These are phyloP conservation scores for Dynastes maya DNA, from an alignment of 2,888 invertebrate species.

Conservation along the genomic window DNA sequence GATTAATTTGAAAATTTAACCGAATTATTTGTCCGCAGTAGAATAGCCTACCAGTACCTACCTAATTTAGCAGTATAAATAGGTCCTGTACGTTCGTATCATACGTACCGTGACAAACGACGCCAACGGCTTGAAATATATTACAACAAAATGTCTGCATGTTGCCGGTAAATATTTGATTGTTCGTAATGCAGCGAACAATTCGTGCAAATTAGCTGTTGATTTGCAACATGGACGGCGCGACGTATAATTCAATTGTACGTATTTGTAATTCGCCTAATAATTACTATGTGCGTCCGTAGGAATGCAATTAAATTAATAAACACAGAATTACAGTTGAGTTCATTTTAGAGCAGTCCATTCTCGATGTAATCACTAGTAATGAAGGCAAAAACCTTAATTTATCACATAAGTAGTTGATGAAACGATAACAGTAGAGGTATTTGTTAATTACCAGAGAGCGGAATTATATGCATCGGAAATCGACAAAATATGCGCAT, in stretches of 20 bases:
- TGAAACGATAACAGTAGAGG: too few species aligned
- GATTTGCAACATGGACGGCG: background rate
- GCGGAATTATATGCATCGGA: too few species aligned
- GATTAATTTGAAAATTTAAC: background rate
- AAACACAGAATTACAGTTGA: too few species aligned
- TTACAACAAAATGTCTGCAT: slow-evolving; percentile 8
- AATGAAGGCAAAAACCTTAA: too few species aligned
- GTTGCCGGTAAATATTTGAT: background rate
- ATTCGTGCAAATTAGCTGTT: slow-evolving; percentile 4
- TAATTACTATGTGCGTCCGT: background rate
- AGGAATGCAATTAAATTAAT: background rate
- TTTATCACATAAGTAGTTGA: too few species aligned
- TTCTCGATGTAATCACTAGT: too few species aligned
- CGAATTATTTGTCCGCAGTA: background rate
- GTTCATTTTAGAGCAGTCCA: too few species aligned
- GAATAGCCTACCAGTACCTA: background rate
- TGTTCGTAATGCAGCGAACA: background rate
- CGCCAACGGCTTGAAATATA: background rate
- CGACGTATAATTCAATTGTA: background rate
- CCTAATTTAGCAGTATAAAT: too few species aligned
- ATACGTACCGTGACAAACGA: too few species aligned
- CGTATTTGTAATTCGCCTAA: background rate
- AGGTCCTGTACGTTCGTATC: too few species aligned
- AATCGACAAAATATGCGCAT: too few species aligned
- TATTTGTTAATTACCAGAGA: too few species aligned